These are phyloP conservation scores for Gymnocephalus cernua DNA, from an alignment of 2,113 vertebrate species.

Conservation along the genomic window DNA sequence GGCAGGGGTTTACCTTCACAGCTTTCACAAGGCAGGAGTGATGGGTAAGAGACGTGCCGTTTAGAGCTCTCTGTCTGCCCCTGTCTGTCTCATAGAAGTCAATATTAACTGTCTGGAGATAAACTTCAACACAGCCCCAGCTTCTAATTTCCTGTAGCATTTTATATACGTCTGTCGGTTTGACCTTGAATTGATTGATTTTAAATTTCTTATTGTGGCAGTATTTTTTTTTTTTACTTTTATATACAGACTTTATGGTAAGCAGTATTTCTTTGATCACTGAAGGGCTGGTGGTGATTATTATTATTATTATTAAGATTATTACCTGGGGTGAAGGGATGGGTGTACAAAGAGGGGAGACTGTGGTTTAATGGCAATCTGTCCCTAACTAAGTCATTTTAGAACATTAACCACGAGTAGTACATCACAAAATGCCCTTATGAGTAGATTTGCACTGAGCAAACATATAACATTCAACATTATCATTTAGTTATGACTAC, in stretches of 20 bases:
- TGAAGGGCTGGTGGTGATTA: not conserved
- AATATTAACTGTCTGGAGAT: constrained; percentile 71
- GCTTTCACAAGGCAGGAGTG: constrained; percentile 71
- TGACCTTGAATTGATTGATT: constrained; percentile 43
- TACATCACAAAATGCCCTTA: not conserved
- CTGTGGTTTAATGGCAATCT: not conserved
- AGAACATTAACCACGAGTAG: not conserved
- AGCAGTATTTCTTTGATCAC: not conserved
- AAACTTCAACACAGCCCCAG: constrained; percentile 34
- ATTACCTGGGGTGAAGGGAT: not conserved
- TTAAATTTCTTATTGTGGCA: not conserved
- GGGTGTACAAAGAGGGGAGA: not conserved
- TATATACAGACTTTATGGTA: not conserved
- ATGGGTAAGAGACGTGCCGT: constrained; percentile 72
- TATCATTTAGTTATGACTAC: not conserved
- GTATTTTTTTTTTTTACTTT: not conserved
- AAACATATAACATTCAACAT: not conserved
- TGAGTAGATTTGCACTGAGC: not conserved
- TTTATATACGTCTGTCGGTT: not conserved
- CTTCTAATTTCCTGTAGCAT: constrained; percentile 11
- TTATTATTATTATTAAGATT: too few relatives aligned
- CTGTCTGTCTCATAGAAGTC: constrained; percentile 56
- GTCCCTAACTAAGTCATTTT: not conserved
- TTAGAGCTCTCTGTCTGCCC: constrained; percentile 20
- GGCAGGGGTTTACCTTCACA: constrained; percentile 50